phyloP scores from a whole-genome alignment of 2,888 invertebrate genomes.

The Coleophora flavipennella region DNA sequence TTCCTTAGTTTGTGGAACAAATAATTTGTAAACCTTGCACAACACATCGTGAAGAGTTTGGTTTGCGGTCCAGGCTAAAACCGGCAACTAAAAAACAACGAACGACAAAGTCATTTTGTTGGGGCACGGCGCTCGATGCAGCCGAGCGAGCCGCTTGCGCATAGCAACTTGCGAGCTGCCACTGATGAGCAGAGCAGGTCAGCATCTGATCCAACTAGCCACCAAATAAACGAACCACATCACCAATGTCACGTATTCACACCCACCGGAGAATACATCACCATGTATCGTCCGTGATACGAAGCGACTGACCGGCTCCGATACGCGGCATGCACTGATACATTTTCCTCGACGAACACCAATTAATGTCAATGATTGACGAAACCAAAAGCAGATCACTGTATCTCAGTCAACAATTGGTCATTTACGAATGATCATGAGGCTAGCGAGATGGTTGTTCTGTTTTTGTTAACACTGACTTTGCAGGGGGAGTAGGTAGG shows the following conservation, averaged over 20 bases:
- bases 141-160: constrained; percentile 28
- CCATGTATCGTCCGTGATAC: constrained; percentile 15
- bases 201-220: no score
- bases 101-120: constrained; percentile 48
- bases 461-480: constrained; percentile 6
- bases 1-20: constrained; percentile 63
- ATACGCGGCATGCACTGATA: constrained; percentile 51
- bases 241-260: constrained; percentile 14
- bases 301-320: constrained; percentile 30
- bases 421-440: constrained; percentile 14
- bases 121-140: constrained; percentile 24
- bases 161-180: constrained; percentile 25
- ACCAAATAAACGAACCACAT: no score
- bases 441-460: constrained; percentile 10
- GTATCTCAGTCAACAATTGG: constrained; percentile 41
- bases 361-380: constrained; percentile 63
- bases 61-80: no score
- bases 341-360: constrained; percentile 46
- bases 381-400: constrained; percentile 51
- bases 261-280: constrained; percentile 27
- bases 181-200: constrained; percentile 26
- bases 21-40: constrained; percentile 59
- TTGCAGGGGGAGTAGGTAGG: no score
- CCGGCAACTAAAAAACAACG: constrained; percentile 2
- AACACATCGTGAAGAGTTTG: constrained; percentile 43